These are phyloP conservation scores for Leguminivora glycinivorella DNA, from an alignment of 1,140 invertebrate genomes.

Conservation along the genomic window DNA sequence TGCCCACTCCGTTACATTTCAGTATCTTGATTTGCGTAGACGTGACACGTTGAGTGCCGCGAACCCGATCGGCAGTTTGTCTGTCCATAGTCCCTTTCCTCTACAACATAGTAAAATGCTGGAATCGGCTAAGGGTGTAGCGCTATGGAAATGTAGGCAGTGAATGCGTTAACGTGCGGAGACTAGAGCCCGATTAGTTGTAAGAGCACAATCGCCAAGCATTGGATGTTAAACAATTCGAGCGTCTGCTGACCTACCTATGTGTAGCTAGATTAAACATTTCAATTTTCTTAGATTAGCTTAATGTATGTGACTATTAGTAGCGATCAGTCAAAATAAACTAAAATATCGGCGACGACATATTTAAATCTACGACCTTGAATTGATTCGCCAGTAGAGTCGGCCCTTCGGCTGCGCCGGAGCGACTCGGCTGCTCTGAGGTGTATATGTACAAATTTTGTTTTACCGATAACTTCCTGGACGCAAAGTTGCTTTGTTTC, in stretches of 20 bases:
- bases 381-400: conserved; percentile 11
- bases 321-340: conserved; percentile 42
- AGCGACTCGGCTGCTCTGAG: conserved; percentile 47
- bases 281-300: conserved; percentile 72
- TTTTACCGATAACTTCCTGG: conserved; percentile 60
- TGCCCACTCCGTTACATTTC: conserved; percentile 30
- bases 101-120: too few relatives aligned
- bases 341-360: conserved; percentile 18
- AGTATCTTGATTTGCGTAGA: conserved; percentile 35
- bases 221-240: conserved; percentile 51
- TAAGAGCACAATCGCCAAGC: conserved; percentile 60
- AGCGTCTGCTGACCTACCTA: conserved; percentile 56
- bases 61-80: too few relatives aligned
- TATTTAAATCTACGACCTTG: conserved; percentile 11
- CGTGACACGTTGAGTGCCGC: too few relatives aligned
- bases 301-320: conserved; percentile 55
- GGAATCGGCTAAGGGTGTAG: too few relatives aligned
- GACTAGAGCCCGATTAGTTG: conserved; percentile 56
- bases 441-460: conserved; percentile 73
- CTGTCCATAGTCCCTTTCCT: too few relatives aligned
- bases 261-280: conserved; percentile 67
- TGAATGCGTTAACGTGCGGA: conserved; percentile 53
- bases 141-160: too few relatives aligned
- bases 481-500: conserved; percentile 61
- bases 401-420: conserved; percentile 28